phyloP scores from a whole-genome alignment of 2,113 vertebrate species.

The Cathartes aura region DNA sequence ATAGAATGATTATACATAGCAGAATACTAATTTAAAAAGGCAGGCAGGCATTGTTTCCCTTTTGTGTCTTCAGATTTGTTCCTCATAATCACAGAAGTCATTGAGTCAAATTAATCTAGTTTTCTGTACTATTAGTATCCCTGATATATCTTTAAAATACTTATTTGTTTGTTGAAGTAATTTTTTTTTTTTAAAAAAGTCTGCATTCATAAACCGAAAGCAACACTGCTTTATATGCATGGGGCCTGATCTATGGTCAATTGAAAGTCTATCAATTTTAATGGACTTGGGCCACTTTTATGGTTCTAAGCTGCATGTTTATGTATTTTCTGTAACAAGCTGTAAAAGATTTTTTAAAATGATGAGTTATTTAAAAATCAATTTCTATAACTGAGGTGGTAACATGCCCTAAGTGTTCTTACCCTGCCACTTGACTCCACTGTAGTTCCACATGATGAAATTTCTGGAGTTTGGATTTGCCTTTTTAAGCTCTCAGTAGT shows the following conservation, averaged over 20 bases:
- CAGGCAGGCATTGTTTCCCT: not conserved
- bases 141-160: not conserved
- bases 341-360: slow-evolving; percentile 23
- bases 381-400: not conserved
- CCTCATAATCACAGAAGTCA: not conserved
- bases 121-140: not conserved
- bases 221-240: not conserved
- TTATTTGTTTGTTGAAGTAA: not conserved
- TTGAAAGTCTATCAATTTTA: slow-evolving; percentile 7
- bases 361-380: slow-evolving; percentile 32
- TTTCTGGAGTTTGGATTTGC: not conserved
- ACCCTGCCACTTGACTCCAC: not conserved
- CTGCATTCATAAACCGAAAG: not conserved
- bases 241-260: not conserved
- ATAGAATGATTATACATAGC: not conserved
- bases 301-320: slow-evolving; percentile 11
- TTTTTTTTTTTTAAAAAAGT: not conserved
- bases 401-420: not conserved
- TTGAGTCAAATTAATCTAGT: not conserved
- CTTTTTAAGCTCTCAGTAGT: not conserved
- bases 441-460: not conserved
- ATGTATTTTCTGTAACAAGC: slow-evolving; percentile 28
- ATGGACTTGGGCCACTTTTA: not conserved
- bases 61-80: not conserved
- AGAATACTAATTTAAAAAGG: not conserved